Base-by-base conservation (phyloP, 2,888 invertebrate genomes). In the Opisthograptis luteolata region DNA sequence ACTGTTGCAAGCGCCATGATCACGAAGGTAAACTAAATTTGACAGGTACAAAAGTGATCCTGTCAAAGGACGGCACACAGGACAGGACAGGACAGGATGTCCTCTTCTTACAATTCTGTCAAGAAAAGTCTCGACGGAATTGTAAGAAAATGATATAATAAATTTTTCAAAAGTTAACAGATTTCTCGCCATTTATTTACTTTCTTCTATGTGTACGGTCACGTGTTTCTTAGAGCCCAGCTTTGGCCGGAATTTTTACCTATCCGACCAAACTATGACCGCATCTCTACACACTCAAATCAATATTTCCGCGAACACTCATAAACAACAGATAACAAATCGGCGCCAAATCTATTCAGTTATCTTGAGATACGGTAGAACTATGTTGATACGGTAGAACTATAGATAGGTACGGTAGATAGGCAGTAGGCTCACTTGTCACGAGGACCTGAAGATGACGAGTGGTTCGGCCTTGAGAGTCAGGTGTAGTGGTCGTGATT, bases 311-410 rank as follows among this genome's bases (percentile, higher is more conserved):
- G 30, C 20, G 36, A 35, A 35, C 10, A 2, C 6, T 28, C 10
- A 20, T 7, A 24, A 22, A 20, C 30, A 17, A 7, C 8, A 3
- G 48, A 48, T 36, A 48, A 3, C 17, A 31, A 48, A 42, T 48
- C 47, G 22, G 40, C 34, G 47, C 41, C 47, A 48, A 48, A 48
- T 48, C 47, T 36, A 28, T 36, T 30, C 22, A 30, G n/a, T 0
- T 48, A 41, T 48, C 47, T 39, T 9, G 13, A 31, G 22, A 24
- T 24, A 30, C 2, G 7, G 22, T 8, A 31, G 12, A 34, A 9
- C 2, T 7, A 10, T 28, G n/a, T 1, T 5, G 37, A 36, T 36
- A 37, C 8, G 2, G 24, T n/a, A 24, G 25, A 25, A n/a, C n/a
- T n/a, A n/a, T n/a, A n/a, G n/a, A n/a, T n/a, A n/a, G n/a, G n/a